Base-by-base conservation (phyloP, 2,113 vertebrate species). In the Zeus faber region DNA sequence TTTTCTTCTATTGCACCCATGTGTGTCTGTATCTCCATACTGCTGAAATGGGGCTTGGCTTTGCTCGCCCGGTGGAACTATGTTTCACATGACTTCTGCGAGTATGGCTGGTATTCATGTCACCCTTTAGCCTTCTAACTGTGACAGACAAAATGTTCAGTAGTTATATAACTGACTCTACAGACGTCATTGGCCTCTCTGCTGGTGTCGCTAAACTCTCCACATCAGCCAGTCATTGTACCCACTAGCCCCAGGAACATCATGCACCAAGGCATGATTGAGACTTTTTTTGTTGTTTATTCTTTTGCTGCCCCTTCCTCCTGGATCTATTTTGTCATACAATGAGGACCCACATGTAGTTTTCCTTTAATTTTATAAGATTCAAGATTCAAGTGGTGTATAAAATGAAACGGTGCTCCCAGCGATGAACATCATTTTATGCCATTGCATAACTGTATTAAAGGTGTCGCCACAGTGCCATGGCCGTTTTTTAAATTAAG, bases 121-220 rank as follows among this genome's bases (percentile, higher is more conserved):
- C 67, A 77, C 70, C 67, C 77, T 72, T 62, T 82, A 81, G 83
- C 88, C 82, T 81, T 84, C 65, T 63, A 77, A 67, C 82, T 79
- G 62, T 80, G 84, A 83, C 84, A 86, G 79, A 87, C 72, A 73
- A 84, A 83, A 82, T 83, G 83, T 87, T 88, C 82, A 82, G 74
- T 70, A n/a, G 79, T 89, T 90, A 88, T 89, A 77, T 88, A 89
- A 88, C 79, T 44, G 39, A 44, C 58, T 48, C 49, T 24, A 76
- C 76, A 60, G 56, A 83, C 81, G 80, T 86, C 83, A 86, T 74
- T 49, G 5, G 58, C 70, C 68, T 80, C 43, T 50, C 72, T 66
- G 72, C 79, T 72, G 59, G 45, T 62, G 75, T 60, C 47, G 60
- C 65, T 71, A 67, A 73, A 74, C 67, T 80, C 71, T 70, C 77